Base-by-base conservation (phyloP, 2,888 invertebrate genomes). In the Cataglyphis cursor region DNA sequence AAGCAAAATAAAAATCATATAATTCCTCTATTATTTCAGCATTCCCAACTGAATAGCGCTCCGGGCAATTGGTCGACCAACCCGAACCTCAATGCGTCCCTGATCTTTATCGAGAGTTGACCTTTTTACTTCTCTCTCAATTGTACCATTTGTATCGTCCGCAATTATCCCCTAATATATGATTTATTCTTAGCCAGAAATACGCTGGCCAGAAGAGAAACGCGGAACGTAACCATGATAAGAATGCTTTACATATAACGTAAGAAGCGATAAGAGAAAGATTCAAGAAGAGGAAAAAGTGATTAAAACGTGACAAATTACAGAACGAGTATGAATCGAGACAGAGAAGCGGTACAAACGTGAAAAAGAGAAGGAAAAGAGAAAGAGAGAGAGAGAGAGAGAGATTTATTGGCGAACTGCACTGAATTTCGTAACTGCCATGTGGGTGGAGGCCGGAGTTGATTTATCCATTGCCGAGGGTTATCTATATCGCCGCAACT, bases 371-470 rank as follows among this genome's bases (percentile, higher is more conserved):
- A 41, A 31, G 48, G 12, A 31, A 12, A 68, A 31, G 57, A 68
- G 38, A 64, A 31, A n/a, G 64, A 59, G 41, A 74, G 2, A 68
- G 31, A 70, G 38, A 57, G 54, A 59, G n/a, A 51, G 51, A 76
- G 3, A 65, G n/a, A 76, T 76, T 76, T 76, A 76, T 76, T 24
- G 75, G 64, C 18, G 54, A 65, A 54, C 75, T 65, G 65, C 65
- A 76, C 38, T 76, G 65, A 76, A 76, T 76, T 76, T 76, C 75
- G 75, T 65, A 75, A 75, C 75, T 76, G 75, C 75, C 24, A 66
- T 65, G 75, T 76, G 75, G 75, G 54, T 76, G 75, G 75, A 75
- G 62, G 48, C 62, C 35, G 62, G 64, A 65, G 65, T 76, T 76
- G 75, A 76, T 66, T 76, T 76, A 76, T 41, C 51, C 65, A 54